Percentiles rank a stretch among this genome's conserved stretches.
Evolutionary conservation across 2,113 vertebrate species (phyloP).

Genomic region (Xiphorhynchus elegans): DNA sequence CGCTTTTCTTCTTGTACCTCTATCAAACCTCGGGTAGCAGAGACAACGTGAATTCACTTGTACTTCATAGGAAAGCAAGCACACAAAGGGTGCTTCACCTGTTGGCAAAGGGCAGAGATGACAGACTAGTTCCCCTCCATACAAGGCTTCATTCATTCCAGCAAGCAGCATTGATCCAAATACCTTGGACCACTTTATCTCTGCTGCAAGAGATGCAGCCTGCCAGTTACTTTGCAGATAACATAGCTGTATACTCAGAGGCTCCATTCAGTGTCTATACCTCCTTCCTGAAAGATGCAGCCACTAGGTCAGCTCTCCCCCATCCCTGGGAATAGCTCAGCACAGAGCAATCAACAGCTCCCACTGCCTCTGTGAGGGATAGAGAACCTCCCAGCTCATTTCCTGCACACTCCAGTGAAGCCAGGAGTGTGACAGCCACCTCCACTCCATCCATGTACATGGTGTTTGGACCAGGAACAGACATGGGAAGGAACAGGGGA

Average conservation of each 20-base stretch:
- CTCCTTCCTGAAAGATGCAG: neutral
- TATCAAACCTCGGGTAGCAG: slow-evolving; percentile 14
- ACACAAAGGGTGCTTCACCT: neutral
- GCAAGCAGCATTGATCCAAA: rapidly evolving
- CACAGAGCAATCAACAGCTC: neutral
- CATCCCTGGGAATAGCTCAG: neutral
- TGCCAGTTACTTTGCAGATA: neutral
- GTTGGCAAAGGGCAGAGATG: neutral
- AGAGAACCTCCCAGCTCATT: neutral
- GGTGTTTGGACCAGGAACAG: neutral
- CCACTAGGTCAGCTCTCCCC: neutral
- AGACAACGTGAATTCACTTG: neutral
- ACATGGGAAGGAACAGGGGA: neutral
- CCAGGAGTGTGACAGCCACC: neutral
- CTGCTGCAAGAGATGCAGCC: neutral
- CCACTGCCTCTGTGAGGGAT: neutral
- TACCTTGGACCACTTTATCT: neutral
- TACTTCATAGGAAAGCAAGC: neutral
- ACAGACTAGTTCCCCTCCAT: neutral
- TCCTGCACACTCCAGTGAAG: neutral
- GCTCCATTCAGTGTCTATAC: neutral
- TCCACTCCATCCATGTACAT: rapidly evolving
- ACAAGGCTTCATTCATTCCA: neutral
- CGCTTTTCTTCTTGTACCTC: neutral
- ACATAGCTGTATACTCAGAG: neutral